Evolutionary conservation across 2,113 vertebrate species (phyloP).

Genomic region (Periophthalmodon schlosseri): DNA sequence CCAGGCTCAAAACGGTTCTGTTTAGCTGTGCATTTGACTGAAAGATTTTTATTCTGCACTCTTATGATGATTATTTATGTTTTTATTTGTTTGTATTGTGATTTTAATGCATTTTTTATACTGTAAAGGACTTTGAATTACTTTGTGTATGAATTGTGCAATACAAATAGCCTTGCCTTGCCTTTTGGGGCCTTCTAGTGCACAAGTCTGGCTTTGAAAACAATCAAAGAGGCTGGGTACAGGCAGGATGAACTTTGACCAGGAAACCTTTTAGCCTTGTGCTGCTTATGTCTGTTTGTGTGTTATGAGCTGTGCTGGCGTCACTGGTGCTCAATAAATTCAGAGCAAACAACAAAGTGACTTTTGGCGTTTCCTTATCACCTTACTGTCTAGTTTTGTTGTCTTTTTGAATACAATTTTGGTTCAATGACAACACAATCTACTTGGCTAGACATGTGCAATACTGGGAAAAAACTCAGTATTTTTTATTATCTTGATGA

Average conservation of each 20-base stretch:
- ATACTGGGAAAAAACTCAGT: background rate
- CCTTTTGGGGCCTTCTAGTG: background rate
- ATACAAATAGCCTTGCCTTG: no score
- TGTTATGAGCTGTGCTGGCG: constrained; percentile 52
- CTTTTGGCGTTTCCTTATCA: background rate
- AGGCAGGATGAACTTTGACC: constrained; percentile 69
- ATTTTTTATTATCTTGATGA: background rate
- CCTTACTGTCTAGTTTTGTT: background rate
- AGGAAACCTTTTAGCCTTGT: constrained; percentile 55
- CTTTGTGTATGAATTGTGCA: no score
- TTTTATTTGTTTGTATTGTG: no score
- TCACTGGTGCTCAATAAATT: constrained; percentile 41
- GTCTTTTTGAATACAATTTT: background rate
- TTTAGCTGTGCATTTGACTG: no score
- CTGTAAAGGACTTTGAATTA: no score
- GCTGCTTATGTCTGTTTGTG: constrained; percentile 36
- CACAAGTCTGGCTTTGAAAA: constrained; percentile 20
- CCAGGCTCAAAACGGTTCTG: no score
- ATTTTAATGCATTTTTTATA: no score
- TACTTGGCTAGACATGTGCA: no score
- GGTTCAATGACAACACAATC: background rate
- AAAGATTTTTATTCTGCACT: no score
- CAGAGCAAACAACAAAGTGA: background rate
- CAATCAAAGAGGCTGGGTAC: constrained; percentile 42
- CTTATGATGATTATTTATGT: no score